Evolutionary conservation across 2,113 vertebrate genomes (phyloP).

Genomic region (Monopterus albus): DNA sequence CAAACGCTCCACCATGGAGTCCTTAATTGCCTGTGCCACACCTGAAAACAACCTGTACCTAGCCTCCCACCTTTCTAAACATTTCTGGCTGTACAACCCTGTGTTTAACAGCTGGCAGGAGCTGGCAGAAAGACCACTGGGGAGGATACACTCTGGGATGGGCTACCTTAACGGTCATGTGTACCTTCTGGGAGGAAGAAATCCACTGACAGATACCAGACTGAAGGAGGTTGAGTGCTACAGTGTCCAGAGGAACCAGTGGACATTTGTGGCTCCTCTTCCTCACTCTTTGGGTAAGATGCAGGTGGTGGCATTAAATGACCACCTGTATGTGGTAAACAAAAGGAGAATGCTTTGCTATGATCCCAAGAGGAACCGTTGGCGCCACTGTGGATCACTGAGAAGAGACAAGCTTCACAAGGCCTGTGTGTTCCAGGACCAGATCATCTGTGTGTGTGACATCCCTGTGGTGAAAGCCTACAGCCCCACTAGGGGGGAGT

Average conservation of each 20-base stretch:
- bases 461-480: conserved; percentile 90
- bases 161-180: conserved; percentile 89
- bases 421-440: conserved; percentile 89
- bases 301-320: conserved; percentile 86
- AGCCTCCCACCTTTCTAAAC: conserved; percentile 88
- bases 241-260: conserved; percentile 89
- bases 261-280: conserved; percentile 87
- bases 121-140: conserved; percentile 85
- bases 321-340: conserved; percentile 88
- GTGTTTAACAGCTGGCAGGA: conserved; percentile 88
- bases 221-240: conserved; percentile 91
- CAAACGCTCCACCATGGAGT: conserved; percentile 84
- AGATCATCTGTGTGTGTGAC: conserved; percentile 90
- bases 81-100: conserved; percentile 88
- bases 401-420: conserved; percentile 89
- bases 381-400: conserved; percentile 88
- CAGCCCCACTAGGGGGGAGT: conserved; percentile 87
- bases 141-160: conserved; percentile 87
- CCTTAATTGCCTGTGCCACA: conserved; percentile 85
- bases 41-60: conserved; percentile 89
- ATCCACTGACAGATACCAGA: conserved; percentile 84
- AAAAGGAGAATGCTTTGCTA: conserved; percentile 89
- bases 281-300: conserved; percentile 89
- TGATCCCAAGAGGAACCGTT: conserved; percentile 86
- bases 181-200: conserved; percentile 87